Base-by-base conservation (phyloP, 2,113 vertebrate genomes). In the Myanophis thanlyinensis region DNA sequence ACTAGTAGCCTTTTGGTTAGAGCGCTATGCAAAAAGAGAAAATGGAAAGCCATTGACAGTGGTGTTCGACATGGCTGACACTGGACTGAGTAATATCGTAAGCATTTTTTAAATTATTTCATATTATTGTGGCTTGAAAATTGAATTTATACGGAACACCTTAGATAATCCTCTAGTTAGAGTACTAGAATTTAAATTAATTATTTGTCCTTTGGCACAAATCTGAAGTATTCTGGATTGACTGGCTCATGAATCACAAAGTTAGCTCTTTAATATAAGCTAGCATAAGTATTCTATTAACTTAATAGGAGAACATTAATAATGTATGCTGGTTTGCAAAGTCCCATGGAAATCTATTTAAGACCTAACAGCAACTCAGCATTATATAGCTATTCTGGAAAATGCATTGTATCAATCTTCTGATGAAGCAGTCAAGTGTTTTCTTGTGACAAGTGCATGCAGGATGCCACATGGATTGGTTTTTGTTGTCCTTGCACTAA, bases 1-100 rank as follows among this genome's bases (percentile, higher is more conserved):
- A 95, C 98, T 99, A 23, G 98, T 99, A 2, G 99, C 99, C 27
- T 99, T 99, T 97, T 99, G 99, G 99, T 94, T 99, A 96, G 99
- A 99, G 96, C 98, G 98, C 15, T 99, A 99, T 92, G 97, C 98
- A 23, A 99, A 98, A 91, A 98, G 98, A 93, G 99, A 99, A 93
- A 98, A 99, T 12, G 99, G 99, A 47, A 99, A 99, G 94, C 98
- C 98, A 0, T 94, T 99, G 88, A 99, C 99, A 0, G 99, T 99
- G 59, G 98, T 99, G 89, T 99, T 99, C 95, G 99, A 99, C 97
- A 98, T 99, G 98, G 87, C 98, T 0, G 99, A 99, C 46, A 99
- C 98, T 89, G 99, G 99, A 94, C 91, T 99, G 92, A 97, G 98
- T 96, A 99, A 98, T 95, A 98, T 99, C 90, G 99, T 99, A 97